phyloP scores from a whole-genome alignment of 2,113 vertebrate species.

The Myrmecobius fasciatus region DNA sequence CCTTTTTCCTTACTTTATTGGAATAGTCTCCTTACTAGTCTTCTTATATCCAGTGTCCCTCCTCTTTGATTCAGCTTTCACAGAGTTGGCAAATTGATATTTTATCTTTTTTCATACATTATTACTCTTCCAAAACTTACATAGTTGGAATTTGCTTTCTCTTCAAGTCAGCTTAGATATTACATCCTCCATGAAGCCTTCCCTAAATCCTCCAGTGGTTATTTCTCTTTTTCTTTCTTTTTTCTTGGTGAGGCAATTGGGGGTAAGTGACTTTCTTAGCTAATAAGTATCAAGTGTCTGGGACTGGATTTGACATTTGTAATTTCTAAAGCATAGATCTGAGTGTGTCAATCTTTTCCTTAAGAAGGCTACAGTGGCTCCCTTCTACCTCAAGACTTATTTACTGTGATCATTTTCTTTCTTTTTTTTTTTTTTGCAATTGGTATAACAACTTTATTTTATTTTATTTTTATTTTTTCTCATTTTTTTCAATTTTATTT shows the following conservation, averaged over 20 bases:
- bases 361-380: not conserved
- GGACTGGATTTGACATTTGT: not conserved
- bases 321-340: not conserved
- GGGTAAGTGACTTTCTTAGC: too few species aligned
- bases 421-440: too few species aligned
- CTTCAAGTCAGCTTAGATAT: too few species aligned
- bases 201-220: not conserved
- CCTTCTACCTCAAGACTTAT: not conserved
- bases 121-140: not conserved
- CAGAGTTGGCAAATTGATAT: not conserved
- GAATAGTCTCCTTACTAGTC: not conserved
- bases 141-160: not conserved
- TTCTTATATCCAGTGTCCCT: not conserved
- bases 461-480: too few species aligned
- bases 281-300: too few species aligned
- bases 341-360: not conserved
- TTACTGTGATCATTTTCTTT: too few species aligned
- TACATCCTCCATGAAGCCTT: too few species aligned
- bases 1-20: not conserved
- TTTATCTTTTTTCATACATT: not conserved
- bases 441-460: too few species aligned
- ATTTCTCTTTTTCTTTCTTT: too few species aligned
- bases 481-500: too few species aligned
- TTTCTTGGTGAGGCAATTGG: too few species aligned
- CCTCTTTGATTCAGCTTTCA: too few species aligned